Percentiles rank a stretch among this genome's conserved stretches.
Evolutionary conservation across 1,140 invertebrate genomes (phyloP).

Genomic region (Homarus americanus): DNA sequence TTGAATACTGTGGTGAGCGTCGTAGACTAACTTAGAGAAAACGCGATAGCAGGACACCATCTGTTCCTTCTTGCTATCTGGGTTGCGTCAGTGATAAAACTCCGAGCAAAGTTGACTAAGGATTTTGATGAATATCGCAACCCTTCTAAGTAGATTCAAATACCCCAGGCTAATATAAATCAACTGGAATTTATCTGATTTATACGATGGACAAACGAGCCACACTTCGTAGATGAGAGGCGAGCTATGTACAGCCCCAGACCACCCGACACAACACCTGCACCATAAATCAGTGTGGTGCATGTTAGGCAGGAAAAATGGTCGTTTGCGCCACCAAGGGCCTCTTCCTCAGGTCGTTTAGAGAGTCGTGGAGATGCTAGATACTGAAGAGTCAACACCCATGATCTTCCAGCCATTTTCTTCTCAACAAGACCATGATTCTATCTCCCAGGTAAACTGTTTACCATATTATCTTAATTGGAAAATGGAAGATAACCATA

Average conservation of each 20-base stretch:
- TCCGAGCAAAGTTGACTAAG: background rate
- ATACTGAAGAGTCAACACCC: background rate
- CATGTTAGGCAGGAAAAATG: background rate
- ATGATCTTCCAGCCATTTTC: background rate
- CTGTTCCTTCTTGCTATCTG: background rate
- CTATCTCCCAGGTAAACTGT: too few species aligned
- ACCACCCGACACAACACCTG: background rate
- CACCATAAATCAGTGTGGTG: background rate
- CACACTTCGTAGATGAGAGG: background rate
- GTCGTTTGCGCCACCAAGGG: background rate
- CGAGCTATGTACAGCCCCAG: background rate
- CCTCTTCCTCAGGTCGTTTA: background rate
- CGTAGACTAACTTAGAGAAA: too few species aligned
- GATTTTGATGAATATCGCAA: constrained; percentile 1
- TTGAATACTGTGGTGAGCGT: too few species aligned
- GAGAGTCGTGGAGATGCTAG: background rate
- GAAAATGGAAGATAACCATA: too few species aligned
- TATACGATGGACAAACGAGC: background rate
- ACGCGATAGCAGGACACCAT: too few species aligned
- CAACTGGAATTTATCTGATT: constrained; percentile 16
- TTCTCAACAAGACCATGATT: background rate
- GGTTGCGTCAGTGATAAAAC: background rate
- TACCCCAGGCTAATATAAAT: background rate
- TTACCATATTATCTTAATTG: too few species aligned
- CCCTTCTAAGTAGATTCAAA: background rate